Conservation (phyloP, 2,113 vertebrate species). For the Sander lucioperca region DNA sequence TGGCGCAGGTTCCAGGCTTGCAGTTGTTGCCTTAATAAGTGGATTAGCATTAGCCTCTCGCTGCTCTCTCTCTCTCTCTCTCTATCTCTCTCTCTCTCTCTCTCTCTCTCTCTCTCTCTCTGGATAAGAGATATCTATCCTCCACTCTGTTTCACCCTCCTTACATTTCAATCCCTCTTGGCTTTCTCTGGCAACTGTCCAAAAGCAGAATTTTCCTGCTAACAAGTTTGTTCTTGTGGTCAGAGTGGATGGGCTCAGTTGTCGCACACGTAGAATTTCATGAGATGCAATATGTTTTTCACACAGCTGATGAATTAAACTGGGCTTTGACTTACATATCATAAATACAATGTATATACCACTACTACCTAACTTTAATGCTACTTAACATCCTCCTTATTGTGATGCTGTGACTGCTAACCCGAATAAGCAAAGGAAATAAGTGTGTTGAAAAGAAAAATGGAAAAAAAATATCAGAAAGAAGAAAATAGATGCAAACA, state of each 20-base stretch:
- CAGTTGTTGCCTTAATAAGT: slow-evolving; percentile 84
- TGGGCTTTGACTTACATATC: background rate
- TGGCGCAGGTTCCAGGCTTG: slow-evolving; percentile 71
- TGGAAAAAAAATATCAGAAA: background rate
- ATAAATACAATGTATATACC: background rate
- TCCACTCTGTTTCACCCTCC: slow-evolving; percentile 26
- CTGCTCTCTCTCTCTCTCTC: slow-evolving; percentile 39
- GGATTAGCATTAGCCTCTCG: slow-evolving; percentile 80
- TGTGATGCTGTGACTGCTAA: background rate
- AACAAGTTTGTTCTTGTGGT: slow-evolving; percentile 74
- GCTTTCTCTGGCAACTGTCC: slow-evolving; percentile 70
- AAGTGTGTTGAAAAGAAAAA: background rate
- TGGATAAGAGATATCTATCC: slow-evolving; percentile 51
- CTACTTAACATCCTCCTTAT: background rate
- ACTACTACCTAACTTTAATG: no score
- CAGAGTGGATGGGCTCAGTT: slow-evolving; percentile 49
- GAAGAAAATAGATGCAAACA: no score
- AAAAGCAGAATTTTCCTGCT: slow-evolving; percentile 63
- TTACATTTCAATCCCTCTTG: slow-evolving; percentile 51
- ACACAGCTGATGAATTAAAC: slow-evolving; percentile 1
- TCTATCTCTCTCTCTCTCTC: slow-evolving; percentile 59
- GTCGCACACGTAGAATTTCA: slow-evolving; percentile 12
- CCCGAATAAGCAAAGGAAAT: background rate
- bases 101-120: slow-evolving; percentile 29
- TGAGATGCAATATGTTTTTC: background rate